phyloP scores from a whole-genome alignment of 2,797 vertebrate genomes.

The Pseudochaenichthys georgianus region DNA sequence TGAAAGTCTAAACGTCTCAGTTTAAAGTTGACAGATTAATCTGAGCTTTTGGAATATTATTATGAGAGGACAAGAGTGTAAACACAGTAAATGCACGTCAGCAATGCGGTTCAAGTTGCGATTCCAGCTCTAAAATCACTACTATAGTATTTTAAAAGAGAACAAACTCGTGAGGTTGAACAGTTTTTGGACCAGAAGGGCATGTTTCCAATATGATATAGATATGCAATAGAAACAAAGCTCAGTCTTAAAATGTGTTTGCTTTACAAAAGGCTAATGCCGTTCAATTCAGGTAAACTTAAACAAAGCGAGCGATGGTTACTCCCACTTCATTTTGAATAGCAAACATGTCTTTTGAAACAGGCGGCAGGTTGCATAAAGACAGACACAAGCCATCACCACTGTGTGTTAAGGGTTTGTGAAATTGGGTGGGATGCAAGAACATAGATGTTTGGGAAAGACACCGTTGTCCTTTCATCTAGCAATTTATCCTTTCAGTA shows the following conservation, averaged over 20 bases:
- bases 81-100: background rate
- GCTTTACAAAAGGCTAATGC: too few species aligned
- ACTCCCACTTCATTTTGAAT: too few species aligned
- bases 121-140: background rate
- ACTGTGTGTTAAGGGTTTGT: too few species aligned
- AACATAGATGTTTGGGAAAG: background rate
- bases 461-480: background rate
- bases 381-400: background rate
- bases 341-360: background rate
- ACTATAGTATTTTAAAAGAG: background rate
- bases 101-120: accelerated
- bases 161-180: background rate
- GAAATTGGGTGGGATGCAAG: background rate
- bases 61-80: background rate
- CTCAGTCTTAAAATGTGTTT: too few species aligned
- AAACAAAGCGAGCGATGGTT: too few species aligned
- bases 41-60: background rate
- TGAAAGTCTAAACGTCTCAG: background rate
- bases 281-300: too few species aligned
- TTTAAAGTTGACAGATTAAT: background rate
- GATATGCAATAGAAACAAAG: too few species aligned
- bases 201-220: background rate
- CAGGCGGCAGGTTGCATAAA: background rate
- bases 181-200: background rate
- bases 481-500: background rate